Evolutionary conservation across 2,888 invertebrate genomes (phyloP), one percentile per base, ranked within the genome.

Genomic region (Pollenia angustigena): DNA sequence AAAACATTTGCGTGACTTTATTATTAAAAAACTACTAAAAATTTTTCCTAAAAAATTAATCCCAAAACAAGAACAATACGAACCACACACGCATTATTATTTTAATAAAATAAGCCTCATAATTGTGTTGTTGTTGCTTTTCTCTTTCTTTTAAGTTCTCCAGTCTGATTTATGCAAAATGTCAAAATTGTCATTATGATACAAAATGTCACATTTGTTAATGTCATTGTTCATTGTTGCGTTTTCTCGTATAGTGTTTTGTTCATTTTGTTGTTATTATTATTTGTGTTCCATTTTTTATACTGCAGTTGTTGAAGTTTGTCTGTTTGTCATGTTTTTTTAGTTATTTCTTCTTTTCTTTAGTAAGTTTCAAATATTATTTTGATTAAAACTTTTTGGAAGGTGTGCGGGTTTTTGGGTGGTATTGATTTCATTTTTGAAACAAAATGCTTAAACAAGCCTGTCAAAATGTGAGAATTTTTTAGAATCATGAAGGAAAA

Each of bases 191-290:
- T 87, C 87, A 87, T 87, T 87, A 87, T 84, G 85, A 84, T 81
- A 87, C 87, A 87, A 87, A 87, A 87, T 87, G 87, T 87, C 87
- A 87, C 76, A 87, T 85, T 85, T 87, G 87, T 87, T 81, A 75
- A 75, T 72, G 83, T 82, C 78, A 74, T 85, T 60, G 66, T 74
- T 81, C 46, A 50, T 68, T 64, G 52, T 52, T 56, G 68, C 32
- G 68, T 60, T 74, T 62, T 46, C 14, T 40, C 12, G 11, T 74
- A 18, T 18, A 14, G 8, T 50, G 40, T 62, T 18, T 42, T 50
- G 60, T 42, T 62, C 9, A 60, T 62, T 46, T 50, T 18, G 6
- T 64, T 66, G 7, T 12, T 58, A 14, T 64, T 64, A 2, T 56
- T 62, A 32, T 32, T 32, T 32, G 32, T 32, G 10, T 68, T 69